Evolutionary conservation across 1,140 invertebrate genomes (phyloP).

Genomic region (Pseudomyrmex flavicornis): DNA sequence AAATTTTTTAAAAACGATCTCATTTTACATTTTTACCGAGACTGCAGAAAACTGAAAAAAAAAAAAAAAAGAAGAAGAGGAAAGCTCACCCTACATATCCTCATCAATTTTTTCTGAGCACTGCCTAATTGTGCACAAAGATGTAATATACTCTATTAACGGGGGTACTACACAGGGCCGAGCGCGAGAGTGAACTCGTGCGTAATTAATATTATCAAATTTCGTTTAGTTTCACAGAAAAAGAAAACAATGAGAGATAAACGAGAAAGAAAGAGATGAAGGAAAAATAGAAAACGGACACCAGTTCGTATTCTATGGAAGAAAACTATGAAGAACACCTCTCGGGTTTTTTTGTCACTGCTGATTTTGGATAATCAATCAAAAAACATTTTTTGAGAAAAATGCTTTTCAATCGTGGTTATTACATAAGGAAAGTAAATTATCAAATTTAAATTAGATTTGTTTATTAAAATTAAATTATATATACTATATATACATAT

Average conservation of each 20-base stretch:
- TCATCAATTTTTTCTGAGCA: slow-evolving; percentile 67
- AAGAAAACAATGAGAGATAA: not conserved
- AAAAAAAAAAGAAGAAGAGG: not conserved
- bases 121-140: slow-evolving; percentile 72
- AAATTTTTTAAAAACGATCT: slow-evolving; percentile 48
- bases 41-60: not conserved
- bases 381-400: too few species aligned
- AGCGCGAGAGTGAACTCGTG: slow-evolving; percentile 58
- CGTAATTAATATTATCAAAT: slow-evolving; percentile 44
- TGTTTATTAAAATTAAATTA: not conserved
- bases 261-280: not conserved
- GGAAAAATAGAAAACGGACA: slow-evolving; percentile 37
- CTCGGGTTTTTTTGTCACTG: not conserved
- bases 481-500: not conserved
- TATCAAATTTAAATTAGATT: too few species aligned
- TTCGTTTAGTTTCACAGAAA: slow-evolving; percentile 18
- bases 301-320: slow-evolving; percentile 23
- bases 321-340: slow-evolving; percentile 21
- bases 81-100: slow-evolving; percentile 71
- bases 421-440: too few species aligned
- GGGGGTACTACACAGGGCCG: slow-evolving; percentile 63
- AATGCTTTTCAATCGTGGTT: too few species aligned
- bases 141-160: slow-evolving; percentile 36
- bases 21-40: slow-evolving; percentile 30
- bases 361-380: not conserved